Evolutionary conservation across 2,797 vertebrate species (phyloP), one percentile per base, ranked within the genome.

Genomic region (Capromys pilorides): DNA sequence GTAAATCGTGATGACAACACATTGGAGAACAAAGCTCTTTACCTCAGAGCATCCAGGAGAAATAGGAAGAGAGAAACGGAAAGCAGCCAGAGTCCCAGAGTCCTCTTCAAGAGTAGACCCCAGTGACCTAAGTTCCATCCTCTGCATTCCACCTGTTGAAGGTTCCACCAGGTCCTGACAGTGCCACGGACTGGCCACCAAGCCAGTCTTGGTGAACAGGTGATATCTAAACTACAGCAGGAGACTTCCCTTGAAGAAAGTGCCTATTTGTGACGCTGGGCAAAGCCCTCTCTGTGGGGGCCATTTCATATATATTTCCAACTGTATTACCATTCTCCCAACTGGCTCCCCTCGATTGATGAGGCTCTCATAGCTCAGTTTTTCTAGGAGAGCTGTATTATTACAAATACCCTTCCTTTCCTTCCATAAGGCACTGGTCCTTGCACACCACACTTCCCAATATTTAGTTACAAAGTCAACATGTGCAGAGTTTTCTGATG

Each of bases 391-490:
- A 93, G 10, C 6, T 79, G 85, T 67, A 67, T 31, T 61, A 33
- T 41, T 82, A 62, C 84, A 73, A 49, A 67, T 1, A 59, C 22
- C 49, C 19, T n/a, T 16, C 28, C 67, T 61, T 82, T 33, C 22
- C 21, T 16, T 59, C 11, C 7, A 2, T 51, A 73, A 79, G 88
- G n/a, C 67, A 5, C 64, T 45, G 61, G 36, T 66, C n/a, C 22
- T 41, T 73, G 61, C 61, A 13, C 24, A 26, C 45, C 28, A 11
- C 59, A 61, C 90, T 93, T 91, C 62, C 86, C 75, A 96, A 64
- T 84, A 81, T 84, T 78, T 94, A 71, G 45, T 92, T 86, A 92
- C 73, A 80, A 86, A 90, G 57, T 84, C 66, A 77, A 19, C 41
- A 41, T 1, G 31, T 71, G 51, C 31, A 21, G 67, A 62, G 28